phyloP scores from a whole-genome alignment of 2,888 invertebrate genomes.

The Ametastegia equiseti region DNA sequence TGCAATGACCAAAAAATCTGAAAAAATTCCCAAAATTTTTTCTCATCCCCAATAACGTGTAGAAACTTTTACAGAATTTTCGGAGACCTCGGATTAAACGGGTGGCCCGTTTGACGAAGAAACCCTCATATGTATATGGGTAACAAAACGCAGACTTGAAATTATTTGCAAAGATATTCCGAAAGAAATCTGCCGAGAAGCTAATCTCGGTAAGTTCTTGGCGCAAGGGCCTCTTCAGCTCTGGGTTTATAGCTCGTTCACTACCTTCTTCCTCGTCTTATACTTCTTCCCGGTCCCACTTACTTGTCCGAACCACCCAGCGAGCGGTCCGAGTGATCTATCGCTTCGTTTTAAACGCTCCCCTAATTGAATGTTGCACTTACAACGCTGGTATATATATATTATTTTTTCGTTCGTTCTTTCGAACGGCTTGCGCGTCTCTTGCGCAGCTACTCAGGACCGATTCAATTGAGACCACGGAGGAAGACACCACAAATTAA shows the following conservation, averaged over 20 bases:
- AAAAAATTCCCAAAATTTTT: too few species aligned
- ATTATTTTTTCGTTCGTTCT: too few species aligned
- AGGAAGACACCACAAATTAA: slow-evolving; percentile 40
- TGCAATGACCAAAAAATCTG: too few species aligned
- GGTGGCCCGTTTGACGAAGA: too few species aligned
- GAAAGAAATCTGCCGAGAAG: background rate
- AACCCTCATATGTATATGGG: background rate
- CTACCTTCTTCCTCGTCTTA: background rate
- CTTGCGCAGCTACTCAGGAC: background rate
- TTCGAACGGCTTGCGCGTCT: slow-evolving; percentile 2
- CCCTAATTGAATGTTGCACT: slow-evolving; percentile 50
- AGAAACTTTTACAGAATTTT: too few species aligned
- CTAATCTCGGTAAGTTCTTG: slow-evolving; percentile 3
- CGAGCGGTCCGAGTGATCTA: slow-evolving; percentile 47
- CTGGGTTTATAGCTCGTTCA: slow-evolving; percentile 30
- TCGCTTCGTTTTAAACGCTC: slow-evolving; percentile 46
- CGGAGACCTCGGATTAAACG: too few species aligned
- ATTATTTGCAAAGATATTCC: background rate
- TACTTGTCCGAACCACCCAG: slow-evolving; percentile 46
- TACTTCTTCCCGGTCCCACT: slow-evolving; percentile 33
- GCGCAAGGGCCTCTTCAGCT: background rate
- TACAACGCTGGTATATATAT: slow-evolving; percentile 11
- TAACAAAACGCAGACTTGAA: background rate
- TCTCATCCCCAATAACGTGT: too few species aligned
- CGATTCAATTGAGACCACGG: slow-evolving; percentile 46